A percentile compares a stretch with the other conserved stretches of the same genome.
Conservation (phyloP, 1,140 invertebrate species). For the Drosophila ohnishii region DNA sequence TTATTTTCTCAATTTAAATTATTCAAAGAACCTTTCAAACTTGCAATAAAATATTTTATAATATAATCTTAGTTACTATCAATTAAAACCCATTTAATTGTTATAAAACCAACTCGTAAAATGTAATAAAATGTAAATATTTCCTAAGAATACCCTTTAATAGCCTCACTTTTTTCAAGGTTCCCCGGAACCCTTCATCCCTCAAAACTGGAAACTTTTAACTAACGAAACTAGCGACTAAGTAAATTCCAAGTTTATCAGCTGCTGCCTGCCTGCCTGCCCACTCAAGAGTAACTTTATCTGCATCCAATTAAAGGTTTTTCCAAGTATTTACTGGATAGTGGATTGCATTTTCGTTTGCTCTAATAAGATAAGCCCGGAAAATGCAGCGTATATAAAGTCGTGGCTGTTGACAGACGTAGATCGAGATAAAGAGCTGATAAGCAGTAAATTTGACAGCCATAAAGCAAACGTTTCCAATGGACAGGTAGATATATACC, state of each 20-base stretch:
- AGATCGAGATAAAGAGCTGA: constrained; percentile 58
- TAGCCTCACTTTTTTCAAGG: too few species aligned
- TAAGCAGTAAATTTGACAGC: constrained; percentile 77
- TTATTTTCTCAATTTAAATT: not conserved
- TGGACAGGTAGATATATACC: constrained; percentile 43
- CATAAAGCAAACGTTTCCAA: constrained; percentile 60
- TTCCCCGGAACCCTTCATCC: constrained; percentile 5
- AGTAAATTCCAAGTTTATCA: constrained; percentile 49
- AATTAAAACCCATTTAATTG: not conserved
- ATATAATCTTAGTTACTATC: not conserved
- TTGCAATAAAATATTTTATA: not conserved
- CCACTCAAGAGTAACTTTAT: constrained; percentile 52
- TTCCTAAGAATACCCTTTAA: not conserved
- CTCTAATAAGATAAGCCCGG: constrained; percentile 60
- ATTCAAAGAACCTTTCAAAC: not conserved
- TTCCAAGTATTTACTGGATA: constrained; percentile 26
- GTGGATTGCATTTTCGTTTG: constrained; percentile 51
- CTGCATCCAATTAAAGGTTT: constrained; percentile 63
- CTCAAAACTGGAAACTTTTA: constrained; percentile 23
- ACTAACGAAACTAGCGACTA: constrained; percentile 30
- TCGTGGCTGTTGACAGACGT: constrained; percentile 58
- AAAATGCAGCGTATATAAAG: constrained; percentile 43
- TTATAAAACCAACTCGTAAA: not conserved
- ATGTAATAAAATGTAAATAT: not conserved
- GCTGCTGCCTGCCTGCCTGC: constrained; percentile 40